These are phyloP conservation scores for Cyclopterus lumpus DNA, from an alignment of 2,797 vertebrate species.

Conservation along the genomic window DNA sequence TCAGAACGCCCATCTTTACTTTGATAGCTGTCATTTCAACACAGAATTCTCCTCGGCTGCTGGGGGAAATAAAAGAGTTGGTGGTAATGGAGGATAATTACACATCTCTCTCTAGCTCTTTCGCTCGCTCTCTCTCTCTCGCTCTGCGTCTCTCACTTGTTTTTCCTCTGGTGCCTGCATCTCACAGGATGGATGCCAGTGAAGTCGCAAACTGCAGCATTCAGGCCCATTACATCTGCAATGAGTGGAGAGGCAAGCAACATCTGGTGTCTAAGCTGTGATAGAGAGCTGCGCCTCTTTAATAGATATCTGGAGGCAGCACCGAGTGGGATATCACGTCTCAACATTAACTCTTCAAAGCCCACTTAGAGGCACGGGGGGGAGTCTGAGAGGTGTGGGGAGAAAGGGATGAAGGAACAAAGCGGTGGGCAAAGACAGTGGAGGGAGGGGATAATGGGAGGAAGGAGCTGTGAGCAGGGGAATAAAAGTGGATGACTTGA, in stretches of 20 bases:
- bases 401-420: not conserved
- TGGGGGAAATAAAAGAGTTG: conserved; percentile 91
- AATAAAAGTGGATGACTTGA: conserved; percentile 18
- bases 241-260: conserved; percentile 97
- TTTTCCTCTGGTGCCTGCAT: conserved; percentile 80
- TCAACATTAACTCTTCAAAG: conserved; percentile 91
- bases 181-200: conserved; percentile 95
- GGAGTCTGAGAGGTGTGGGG: conserved; percentile 5
- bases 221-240: conserved; percentile 99
- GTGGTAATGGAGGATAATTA: conserved; percentile 98
- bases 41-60: conserved; percentile 89
- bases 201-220: conserved; percentile 98
- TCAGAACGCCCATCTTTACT: conserved; percentile 84
- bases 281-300: conserved; percentile 92
- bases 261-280: conserved; percentile 97
- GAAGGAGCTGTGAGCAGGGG: not conserved
- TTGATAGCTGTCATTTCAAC: conserved; percentile 90
- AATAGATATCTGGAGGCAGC: conserved; percentile 98
- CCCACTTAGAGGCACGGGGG: conserved; percentile 55
- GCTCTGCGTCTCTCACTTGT: conserved; percentile 48
- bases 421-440: not conserved
- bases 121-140: conserved; percentile 1
- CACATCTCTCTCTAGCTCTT: conserved; percentile 57
- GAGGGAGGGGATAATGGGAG: not conserved
- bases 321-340: conserved; percentile 89